phyloP scores from a whole-genome alignment of 2,888 invertebrate species.

The Himalopsyche anomala region DNA sequence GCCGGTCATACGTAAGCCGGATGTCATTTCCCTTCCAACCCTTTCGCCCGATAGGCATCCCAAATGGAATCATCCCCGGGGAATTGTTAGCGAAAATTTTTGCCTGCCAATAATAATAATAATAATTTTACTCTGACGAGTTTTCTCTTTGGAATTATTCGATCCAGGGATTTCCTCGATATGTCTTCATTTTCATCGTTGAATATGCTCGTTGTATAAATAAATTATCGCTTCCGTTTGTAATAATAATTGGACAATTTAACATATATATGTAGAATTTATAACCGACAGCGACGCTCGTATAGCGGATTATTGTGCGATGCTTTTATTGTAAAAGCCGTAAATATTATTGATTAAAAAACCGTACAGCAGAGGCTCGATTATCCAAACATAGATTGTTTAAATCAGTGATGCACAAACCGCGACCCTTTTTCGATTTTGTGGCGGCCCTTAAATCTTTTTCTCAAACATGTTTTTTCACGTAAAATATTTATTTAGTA shows the following conservation, averaged over 20 bases:
- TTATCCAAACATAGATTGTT: too few relatives aligned
- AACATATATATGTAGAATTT: too few relatives aligned
- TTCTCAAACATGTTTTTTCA: too few relatives aligned
- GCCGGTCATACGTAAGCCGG: constrained; percentile 4
- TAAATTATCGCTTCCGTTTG: not conserved
- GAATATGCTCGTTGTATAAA: not conserved
- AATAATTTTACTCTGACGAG: not conserved
- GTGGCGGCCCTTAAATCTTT: too few relatives aligned
- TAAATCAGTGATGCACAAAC: too few relatives aligned
- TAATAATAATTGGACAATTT: not conserved
- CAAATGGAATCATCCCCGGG: not conserved
- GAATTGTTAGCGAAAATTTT: constrained; percentile 14
- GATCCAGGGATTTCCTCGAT: not conserved
- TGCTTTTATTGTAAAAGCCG: too few relatives aligned
- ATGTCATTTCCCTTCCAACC: constrained; percentile 17
- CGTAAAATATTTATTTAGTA: too few relatives aligned
- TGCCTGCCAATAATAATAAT: not conserved
- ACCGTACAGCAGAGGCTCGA: too few relatives aligned
- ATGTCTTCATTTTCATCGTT: not conserved
- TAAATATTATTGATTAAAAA: too few relatives aligned
- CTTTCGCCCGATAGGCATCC: constrained; percentile 21
- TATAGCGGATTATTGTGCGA: too few relatives aligned
- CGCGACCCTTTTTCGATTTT: too few relatives aligned
- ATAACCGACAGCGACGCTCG: too few relatives aligned
- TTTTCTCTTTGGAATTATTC: not conserved